A percentile compares a stretch with the other conserved stretches of the same genome.
Conservation (phyloP, 2,113 vertebrate species). For the Anhinga rufa region DNA sequence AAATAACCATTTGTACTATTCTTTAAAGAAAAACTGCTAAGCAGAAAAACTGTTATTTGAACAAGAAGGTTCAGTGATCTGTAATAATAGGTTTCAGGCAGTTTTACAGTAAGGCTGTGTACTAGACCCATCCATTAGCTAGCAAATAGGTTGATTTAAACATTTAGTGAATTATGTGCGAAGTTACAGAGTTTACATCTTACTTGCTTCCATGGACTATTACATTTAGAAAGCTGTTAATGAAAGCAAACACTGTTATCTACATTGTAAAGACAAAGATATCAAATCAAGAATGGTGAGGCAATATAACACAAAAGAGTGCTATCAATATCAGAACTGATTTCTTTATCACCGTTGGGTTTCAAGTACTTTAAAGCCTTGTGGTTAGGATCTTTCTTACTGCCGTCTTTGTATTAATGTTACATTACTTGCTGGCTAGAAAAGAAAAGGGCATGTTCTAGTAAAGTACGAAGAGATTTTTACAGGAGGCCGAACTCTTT, state of each 20-base stretch:
- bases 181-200: not conserved
- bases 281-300: not conserved
- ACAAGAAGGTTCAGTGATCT: not conserved
- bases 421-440: not conserved
- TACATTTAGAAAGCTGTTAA: not conserved
- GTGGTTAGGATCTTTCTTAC: not conserved
- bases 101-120: not conserved
- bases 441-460: not conserved
- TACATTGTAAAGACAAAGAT: not conserved
- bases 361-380: not conserved
- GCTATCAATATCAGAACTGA: not conserved
- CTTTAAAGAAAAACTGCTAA: not conserved
- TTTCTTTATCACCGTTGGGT: constrained; percentile 8
- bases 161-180: not conserved
- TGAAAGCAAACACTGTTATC: constrained; percentile 1
- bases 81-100: not conserved
- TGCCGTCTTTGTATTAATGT: not conserved
- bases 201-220: not conserved
- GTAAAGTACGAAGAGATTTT: not conserved
- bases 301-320: not conserved
- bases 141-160: not conserved
- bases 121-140: not conserved
- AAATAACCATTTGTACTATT: constrained; percentile 57
- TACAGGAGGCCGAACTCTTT: not conserved
- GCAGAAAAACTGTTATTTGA: not conserved